phyloP scores from a whole-genome alignment of 2,113 vertebrate genomes.

The Lota lota region DNA sequence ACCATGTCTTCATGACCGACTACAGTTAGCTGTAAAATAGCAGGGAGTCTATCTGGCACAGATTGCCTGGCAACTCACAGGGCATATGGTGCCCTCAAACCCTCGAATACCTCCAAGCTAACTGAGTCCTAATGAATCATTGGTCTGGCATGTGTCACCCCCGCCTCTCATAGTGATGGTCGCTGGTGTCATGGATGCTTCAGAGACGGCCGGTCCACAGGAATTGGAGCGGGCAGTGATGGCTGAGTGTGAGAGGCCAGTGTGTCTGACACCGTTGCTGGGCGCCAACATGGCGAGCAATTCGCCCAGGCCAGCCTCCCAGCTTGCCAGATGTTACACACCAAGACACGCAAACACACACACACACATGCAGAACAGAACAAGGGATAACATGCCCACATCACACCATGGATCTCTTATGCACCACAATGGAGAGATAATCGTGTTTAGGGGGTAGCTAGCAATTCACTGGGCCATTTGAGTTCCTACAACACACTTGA shows the following conservation, averaged over 20 bases:
- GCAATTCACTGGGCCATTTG: slow-evolving; percentile 54
- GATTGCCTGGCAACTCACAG: slow-evolving; percentile 54
- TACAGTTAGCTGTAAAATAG: slow-evolving; percentile 42
- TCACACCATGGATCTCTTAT: background rate
- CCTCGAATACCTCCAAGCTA: slow-evolving; percentile 62
- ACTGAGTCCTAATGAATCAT: slow-evolving; percentile 74
- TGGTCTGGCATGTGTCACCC: slow-evolving; percentile 59
- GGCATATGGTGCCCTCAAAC: slow-evolving; percentile 58
- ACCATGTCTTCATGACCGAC: slow-evolving; percentile 16
- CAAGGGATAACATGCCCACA: slow-evolving; percentile 27
- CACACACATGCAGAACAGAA: background rate
- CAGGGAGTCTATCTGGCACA: slow-evolving; percentile 39
- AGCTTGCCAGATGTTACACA: slow-evolving; percentile 59
- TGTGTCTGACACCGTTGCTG: slow-evolving; percentile 32
- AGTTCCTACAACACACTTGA: slow-evolving; percentile 30
- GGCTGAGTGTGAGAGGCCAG: slow-evolving; percentile 28
- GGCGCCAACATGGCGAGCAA: too few relatives aligned
- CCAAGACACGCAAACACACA: slow-evolving; percentile 17
- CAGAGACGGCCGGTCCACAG: slow-evolving; percentile 47
- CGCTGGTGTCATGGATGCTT: slow-evolving; percentile 62
- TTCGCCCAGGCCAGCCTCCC: too few relatives aligned
- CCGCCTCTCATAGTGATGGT: slow-evolving; percentile 46
- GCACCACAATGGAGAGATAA: slow-evolving; percentile 48
- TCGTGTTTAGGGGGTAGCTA: slow-evolving; percentile 45
- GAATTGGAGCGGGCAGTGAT: slow-evolving; percentile 44